phyloP scores from a whole-genome alignment of 2,888 invertebrate species.

The Drosophila peninsularis region DNA sequence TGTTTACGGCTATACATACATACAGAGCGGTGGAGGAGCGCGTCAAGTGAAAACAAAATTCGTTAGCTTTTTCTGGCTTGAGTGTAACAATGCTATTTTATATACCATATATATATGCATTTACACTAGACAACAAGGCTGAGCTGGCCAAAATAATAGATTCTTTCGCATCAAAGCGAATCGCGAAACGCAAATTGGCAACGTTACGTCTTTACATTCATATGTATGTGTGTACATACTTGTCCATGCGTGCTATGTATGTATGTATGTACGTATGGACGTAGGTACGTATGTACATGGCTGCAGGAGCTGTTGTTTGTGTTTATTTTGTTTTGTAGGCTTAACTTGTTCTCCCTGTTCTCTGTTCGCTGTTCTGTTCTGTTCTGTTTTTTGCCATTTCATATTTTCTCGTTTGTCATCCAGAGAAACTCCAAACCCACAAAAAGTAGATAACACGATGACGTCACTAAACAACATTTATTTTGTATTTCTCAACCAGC shows the following conservation, averaged over 20 bases:
- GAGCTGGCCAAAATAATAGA: background rate
- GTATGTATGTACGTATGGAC: background rate
- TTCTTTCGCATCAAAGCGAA: constrained; percentile 15
- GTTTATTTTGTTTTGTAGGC: constrained; percentile 11
- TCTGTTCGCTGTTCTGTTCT: background rate
- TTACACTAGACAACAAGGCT: constrained; percentile 8
- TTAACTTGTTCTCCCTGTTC: constrained; percentile 39
- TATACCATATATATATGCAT: background rate
- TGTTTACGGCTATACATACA: background rate
- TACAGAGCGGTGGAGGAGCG: background rate
- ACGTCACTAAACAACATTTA: constrained; percentile 25
- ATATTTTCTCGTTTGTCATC: constrained; percentile 16
- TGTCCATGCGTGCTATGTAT: too few relatives aligned
- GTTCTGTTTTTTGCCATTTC: constrained; percentile 4
- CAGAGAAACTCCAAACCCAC: background rate
- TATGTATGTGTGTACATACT: background rate
- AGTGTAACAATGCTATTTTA: background rate
- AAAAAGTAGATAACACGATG: constrained; percentile 16
- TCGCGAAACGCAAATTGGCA: constrained; percentile 27
- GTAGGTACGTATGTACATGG: background rate
- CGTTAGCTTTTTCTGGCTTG: too few relatives aligned
- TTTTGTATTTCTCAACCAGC: background rate
- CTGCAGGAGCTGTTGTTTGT: constrained; percentile 22
- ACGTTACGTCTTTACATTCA: constrained; percentile 18
- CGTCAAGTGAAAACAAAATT: background rate